Base-by-base conservation (phyloP, 2,888 invertebrate species). In the Yponomeuta malinellus region DNA sequence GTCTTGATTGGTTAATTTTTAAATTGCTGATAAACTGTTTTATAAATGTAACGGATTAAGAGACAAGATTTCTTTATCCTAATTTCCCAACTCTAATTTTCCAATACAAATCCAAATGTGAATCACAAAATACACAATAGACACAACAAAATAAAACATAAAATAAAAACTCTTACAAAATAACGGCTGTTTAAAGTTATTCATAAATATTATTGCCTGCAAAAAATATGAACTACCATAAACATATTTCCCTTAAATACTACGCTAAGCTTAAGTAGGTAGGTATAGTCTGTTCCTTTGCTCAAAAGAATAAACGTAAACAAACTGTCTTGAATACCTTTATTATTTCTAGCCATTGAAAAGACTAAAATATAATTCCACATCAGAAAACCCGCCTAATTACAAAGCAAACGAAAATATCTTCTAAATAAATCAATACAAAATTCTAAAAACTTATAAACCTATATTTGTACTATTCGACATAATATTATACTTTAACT, bases 121-220 rank as follows among this genome's bases (percentile, higher is more conserved):
- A 59, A 59, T 59, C 52, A 15, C 52, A 64, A 64, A 64, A 64
- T 64, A 31, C n/a, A 64, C 64, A 31, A 64, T 64, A 64, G 31
- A 64, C 64, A 64, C 33, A 71, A 73, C 70, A 72, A 72, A 70
- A 73, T 70, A 73, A 70, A 71, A 52, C 71, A 68, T 69, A 48
- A 71, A 70, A 73, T 69, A 59, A 33, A 70, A 31, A 72, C 68
- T 71, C 70, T 73, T 71, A 73, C 63, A 70, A 64, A 71, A 69
- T 71, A 73, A 71, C 71, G 71, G 70, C 63, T 59, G 71, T 71
- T 72, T 72, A 71, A 70, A 71, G 65, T 69, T 70, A 71, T 68
- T 43, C 68, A 72, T 48, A 70, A 64, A 69, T 68, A 70, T 68
- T 72, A 72, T 72, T 72, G 70, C 72, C 68, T 43, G 70, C 48